phyloP scores from a whole-genome alignment of 1,140 invertebrate genomes.

The Phthorimaea operculella region DNA sequence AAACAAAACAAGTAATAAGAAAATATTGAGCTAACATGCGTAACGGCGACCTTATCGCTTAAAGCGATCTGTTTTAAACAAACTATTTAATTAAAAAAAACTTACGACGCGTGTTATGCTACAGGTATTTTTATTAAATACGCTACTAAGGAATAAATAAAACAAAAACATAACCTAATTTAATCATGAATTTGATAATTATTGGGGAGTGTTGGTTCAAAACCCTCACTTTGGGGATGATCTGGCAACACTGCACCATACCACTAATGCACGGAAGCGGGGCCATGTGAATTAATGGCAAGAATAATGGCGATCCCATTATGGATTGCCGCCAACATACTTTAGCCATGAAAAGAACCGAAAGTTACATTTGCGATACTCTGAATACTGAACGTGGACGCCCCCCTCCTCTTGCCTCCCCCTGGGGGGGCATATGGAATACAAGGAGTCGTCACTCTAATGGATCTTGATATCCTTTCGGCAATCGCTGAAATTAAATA shows the following conservation, averaged over 20 bases:
- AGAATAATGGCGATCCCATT: slow-evolving; percentile 68
- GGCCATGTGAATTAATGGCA: slow-evolving; percentile 66
- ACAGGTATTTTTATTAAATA: too few species aligned
- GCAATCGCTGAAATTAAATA: slow-evolving; percentile 20
- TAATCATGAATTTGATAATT: too few species aligned
- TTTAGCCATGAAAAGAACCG: slow-evolving; percentile 68
- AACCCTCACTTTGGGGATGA: slow-evolving; percentile 48
- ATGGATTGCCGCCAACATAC: slow-evolving; percentile 68
- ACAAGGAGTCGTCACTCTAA: slow-evolving; percentile 28
- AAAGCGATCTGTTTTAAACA: too few species aligned
- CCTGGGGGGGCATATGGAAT: slow-evolving; percentile 29
- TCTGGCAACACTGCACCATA: slow-evolving; percentile 20
- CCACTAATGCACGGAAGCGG: slow-evolving; percentile 66
- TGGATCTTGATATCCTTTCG: slow-evolving; percentile 18
- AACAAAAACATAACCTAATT: too few species aligned
- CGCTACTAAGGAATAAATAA: too few species aligned
- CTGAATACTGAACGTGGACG: slow-evolving; percentile 62
- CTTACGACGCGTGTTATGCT: too few species aligned
- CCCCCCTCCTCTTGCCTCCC: slow-evolving; percentile 28
- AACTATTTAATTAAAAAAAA: too few species aligned
- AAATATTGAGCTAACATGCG: too few species aligned
- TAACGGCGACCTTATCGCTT: too few species aligned
- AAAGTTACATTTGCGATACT: slow-evolving; percentile 69
- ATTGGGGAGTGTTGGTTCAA: too few species aligned
- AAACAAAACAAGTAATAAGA: too few species aligned